A percentile compares a stretch with the other conserved stretches of the same genome.
Evolutionary conservation across 2,797 vertebrate genomes (phyloP).

Genomic region (Eulemur rubriventer): DNA sequence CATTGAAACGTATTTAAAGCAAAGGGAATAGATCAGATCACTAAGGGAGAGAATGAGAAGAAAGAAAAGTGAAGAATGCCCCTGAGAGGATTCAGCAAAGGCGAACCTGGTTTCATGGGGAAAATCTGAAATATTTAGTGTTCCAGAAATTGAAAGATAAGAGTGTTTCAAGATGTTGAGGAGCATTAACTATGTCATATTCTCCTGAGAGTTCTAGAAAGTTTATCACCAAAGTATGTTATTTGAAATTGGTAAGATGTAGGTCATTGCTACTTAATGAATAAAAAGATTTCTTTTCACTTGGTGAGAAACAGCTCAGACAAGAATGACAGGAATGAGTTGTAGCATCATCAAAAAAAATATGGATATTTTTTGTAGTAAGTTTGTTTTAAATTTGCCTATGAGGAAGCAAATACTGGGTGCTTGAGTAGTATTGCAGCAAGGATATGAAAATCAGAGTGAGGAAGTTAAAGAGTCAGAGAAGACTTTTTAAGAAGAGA

Average conservation of each 20-base stretch:
- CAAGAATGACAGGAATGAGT: background rate
- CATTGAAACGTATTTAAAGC: background rate
- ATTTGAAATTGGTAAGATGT: constrained; percentile 31
- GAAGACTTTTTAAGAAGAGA: background rate
- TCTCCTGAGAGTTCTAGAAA: background rate
- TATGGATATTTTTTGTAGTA: background rate
- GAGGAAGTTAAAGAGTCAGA: background rate
- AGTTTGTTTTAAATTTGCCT: background rate
- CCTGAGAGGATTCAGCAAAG: background rate
- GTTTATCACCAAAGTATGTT: background rate
- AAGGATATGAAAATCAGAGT: background rate
- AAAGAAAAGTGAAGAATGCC: background rate
- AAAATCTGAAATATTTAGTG: background rate
- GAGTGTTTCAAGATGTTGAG: background rate
- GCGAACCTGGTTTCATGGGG: background rate
- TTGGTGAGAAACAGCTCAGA: background rate
- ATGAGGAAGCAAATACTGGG: background rate
- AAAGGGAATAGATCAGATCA: background rate
- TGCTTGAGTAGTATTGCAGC: fast-evolving
- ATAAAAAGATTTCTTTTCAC: background rate
- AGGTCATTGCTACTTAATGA: background rate
- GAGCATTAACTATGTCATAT: background rate
- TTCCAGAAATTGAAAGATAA: background rate
- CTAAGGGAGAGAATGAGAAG: background rate
- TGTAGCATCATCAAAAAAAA: background rate